These are phyloP conservation scores for Drosophila yakuba DNA, from an alignment of 1,140 invertebrate genomes.

Conservation along the genomic window DNA sequence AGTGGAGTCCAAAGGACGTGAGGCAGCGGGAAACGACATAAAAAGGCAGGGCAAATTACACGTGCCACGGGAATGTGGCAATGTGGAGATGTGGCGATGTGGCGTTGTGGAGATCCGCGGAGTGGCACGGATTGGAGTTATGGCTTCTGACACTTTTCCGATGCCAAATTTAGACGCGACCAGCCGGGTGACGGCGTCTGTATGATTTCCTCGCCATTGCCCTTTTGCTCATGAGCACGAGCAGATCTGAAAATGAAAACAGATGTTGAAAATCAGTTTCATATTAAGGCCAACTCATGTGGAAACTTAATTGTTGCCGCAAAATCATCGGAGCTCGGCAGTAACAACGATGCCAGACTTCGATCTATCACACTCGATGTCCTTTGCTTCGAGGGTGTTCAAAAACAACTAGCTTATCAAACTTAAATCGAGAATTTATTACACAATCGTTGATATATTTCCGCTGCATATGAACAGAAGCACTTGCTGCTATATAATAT, in stretches of 20 bases:
- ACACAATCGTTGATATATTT: background rate
- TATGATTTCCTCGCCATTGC: conserved; percentile 71
- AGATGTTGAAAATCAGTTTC: conserved; percentile 84
- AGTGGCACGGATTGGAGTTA: conserved; percentile 52
- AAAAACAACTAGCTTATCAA: background rate
- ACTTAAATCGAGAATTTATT: background rate
- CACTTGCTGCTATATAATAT: background rate
- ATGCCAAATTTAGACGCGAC: conserved; percentile 67
- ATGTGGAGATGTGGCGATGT: too few relatives aligned
- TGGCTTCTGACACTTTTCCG: conserved; percentile 68
- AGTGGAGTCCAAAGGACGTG: background rate
- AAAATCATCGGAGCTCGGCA: conserved; percentile 24
- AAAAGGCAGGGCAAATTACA: conserved; percentile 11
- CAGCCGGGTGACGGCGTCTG: conserved; percentile 51
- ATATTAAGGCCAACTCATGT: conserved; percentile 82
- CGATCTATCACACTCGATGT: conserved; percentile 60
- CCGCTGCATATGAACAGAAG: too few relatives aligned
- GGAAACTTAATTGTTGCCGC: conserved; percentile 83
- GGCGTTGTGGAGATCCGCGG: background rate
- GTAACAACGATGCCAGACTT: background rate
- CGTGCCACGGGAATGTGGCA: background rate
- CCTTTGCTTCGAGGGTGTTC: conserved; percentile 37
- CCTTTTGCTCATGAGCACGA: conserved; percentile 39
- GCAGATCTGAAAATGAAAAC: conserved; percentile 77
- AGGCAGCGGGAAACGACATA: conserved; percentile 20